Percentiles rank a stretch among this genome's conserved stretches.
These are phyloP conservation scores for Halocaridina rubra DNA, from an alignment of 2,888 invertebrate species.

Conservation along the genomic window DNA sequence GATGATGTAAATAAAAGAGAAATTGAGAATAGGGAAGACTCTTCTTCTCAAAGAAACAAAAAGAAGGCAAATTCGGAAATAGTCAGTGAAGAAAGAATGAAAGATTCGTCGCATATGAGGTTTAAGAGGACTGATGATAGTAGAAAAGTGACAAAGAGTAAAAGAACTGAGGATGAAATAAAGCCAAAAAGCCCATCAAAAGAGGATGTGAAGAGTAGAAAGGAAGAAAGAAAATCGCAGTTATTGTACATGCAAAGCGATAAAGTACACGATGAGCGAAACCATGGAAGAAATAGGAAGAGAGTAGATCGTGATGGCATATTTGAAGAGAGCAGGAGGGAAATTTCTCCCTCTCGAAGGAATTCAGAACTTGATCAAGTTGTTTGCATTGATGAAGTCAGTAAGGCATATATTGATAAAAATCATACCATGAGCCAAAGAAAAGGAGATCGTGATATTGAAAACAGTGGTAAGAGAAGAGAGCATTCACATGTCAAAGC, in stretches of 20 bases:
- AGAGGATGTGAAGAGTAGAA: background rate
- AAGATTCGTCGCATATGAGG: background rate
- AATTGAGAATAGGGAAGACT: background rate
- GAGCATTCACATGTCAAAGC: slow-evolving; percentile 6
- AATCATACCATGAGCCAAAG: background rate
- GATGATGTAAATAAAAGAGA: background rate
- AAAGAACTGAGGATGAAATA: background rate
- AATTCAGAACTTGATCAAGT: too few relatives aligned
- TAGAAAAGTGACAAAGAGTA: background rate
- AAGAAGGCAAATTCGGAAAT: background rate
- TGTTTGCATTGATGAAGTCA: too few relatives aligned
- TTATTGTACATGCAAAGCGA: background rate
- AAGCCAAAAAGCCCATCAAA: slow-evolving; percentile 16
- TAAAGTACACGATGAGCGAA: background rate
- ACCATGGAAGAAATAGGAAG: background rate
- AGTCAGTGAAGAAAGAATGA: background rate
- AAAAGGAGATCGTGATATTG: background rate
- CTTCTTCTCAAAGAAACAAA: background rate
- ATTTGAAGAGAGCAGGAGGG: too few relatives aligned
- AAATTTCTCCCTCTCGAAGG: too few relatives aligned
- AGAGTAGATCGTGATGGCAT: background rate
- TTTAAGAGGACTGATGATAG: background rate
- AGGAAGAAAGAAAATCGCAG: slow-evolving; percentile 11
- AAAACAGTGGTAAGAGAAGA: slow-evolving; percentile 21
- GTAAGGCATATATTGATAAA: background rate